Evolutionary conservation across 2,113 vertebrate species (phyloP).

Genomic region (Channa argus): DNA sequence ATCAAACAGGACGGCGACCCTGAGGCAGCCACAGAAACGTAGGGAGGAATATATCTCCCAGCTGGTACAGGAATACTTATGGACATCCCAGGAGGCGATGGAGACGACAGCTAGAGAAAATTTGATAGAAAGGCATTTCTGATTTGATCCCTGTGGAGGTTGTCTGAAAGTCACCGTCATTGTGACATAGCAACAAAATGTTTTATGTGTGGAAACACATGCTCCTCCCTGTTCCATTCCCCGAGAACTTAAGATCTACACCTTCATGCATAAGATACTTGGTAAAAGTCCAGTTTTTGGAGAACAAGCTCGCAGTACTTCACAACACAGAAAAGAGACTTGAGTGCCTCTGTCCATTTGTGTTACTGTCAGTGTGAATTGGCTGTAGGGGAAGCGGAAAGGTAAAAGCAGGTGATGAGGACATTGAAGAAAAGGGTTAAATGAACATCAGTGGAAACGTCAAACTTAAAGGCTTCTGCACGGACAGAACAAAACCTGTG

Average conservation of each 20-base stretch:
- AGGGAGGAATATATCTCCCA: not conserved
- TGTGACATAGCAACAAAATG: too few relatives aligned
- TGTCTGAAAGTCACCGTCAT: slow-evolving; percentile 6
- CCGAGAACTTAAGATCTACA: not conserved
- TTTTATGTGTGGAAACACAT: not conserved
- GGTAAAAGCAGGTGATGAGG: slow-evolving; percentile 32
- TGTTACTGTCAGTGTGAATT: slow-evolving; percentile 39
- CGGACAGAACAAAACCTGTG: too few relatives aligned
- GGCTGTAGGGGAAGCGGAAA: slow-evolving; percentile 23
- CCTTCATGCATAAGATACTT: slow-evolving; percentile 5
- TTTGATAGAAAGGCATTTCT: not conserved
- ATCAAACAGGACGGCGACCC: slow-evolving; percentile 1
- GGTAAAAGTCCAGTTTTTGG: not conserved
- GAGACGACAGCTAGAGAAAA: not conserved
- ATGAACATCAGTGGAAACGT: too few relatives aligned
- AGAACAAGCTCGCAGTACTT: not conserved
- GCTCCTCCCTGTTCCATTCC: not conserved
- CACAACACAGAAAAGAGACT: slow-evolving; percentile 11
- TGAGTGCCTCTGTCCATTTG: slow-evolving; percentile 19
- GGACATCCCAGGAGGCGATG: not conserved
- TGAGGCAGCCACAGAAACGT: not conserved
- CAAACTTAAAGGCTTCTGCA: too few relatives aligned
- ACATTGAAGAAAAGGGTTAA: too few relatives aligned
- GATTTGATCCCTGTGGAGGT: not conserved
- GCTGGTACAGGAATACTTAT: not conserved